These are phyloP conservation scores for Drosophila mauritiana DNA, from an alignment of 1,140 invertebrate genomes.

Conservation along the genomic window DNA sequence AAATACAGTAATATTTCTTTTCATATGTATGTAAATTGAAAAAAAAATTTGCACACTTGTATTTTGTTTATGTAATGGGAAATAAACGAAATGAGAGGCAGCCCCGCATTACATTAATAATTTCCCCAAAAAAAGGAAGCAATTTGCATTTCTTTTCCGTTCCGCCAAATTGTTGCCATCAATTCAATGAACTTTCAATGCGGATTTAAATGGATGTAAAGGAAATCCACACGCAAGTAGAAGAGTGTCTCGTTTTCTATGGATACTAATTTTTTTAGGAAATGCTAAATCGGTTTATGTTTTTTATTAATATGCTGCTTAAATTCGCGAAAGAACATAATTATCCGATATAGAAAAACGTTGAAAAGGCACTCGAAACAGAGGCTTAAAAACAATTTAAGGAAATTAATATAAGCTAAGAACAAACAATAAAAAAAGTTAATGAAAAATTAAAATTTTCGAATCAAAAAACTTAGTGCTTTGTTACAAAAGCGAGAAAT, in stretches of 20 bases:
- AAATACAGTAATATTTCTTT: slow-evolving; percentile 30
- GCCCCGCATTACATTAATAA: slow-evolving; percentile 42
- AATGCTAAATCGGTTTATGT: slow-evolving; percentile 19
- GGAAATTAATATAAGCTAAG: no score
- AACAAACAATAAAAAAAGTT: no score
- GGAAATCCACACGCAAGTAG: neutral
- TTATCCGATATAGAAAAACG: neutral
- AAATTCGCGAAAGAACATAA: neutral
- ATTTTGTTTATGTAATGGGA: slow-evolving; percentile 54
- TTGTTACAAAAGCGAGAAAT: no score
- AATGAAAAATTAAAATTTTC: no score
- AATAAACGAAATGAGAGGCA: slow-evolving; percentile 34
- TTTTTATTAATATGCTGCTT: neutral
- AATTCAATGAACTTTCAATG: slow-evolving; percentile 40
- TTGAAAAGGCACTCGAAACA: neutral
- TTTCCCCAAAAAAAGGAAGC: slow-evolving; percentile 15
- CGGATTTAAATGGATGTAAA: slow-evolving; percentile 17
- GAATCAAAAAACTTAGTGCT: no score
- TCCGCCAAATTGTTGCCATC: slow-evolving; percentile 16
- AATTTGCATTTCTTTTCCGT: slow-evolving; percentile 41
- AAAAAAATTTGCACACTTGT: slow-evolving; percentile 39
- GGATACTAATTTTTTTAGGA: neutral
- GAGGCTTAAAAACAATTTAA: neutral
- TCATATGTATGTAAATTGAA: slow-evolving; percentile 47
- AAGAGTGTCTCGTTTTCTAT: neutral